These are phyloP conservation scores for Cliona cf. orientalis DNA, from an alignment of 37 sponge, comb jelly and placozoan species.

Conservation along the genomic window DNA sequence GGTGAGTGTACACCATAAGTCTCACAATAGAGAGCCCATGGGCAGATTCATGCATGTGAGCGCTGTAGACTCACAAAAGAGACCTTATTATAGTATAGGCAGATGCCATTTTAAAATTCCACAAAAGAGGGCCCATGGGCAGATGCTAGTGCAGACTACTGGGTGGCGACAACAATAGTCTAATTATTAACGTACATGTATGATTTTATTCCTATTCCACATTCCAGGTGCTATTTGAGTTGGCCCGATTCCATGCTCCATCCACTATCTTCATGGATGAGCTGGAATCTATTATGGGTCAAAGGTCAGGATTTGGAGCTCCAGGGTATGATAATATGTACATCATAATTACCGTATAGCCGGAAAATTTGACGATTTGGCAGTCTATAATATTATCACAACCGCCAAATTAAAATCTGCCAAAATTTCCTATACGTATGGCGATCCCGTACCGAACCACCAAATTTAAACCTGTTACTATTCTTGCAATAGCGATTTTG, in stretches of 20 bases:
- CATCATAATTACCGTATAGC: too few species aligned
- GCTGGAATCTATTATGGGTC: slow-evolving; percentile 96
- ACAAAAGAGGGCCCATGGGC: background rate
- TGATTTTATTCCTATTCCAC: background rate
- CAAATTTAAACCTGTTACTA: too few species aligned
- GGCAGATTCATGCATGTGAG: background rate
- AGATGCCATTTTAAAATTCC: too few species aligned
- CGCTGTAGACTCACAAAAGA: too few species aligned
- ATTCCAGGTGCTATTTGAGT: slow-evolving; percentile 90
- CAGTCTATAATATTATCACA: too few species aligned
- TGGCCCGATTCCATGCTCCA: slow-evolving; percentile 98
- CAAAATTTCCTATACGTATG: too few species aligned
- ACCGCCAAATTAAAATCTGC: too few species aligned
- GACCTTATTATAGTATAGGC: too few species aligned
- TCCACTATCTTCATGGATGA: slow-evolving; percentile 99
- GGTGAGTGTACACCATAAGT: slow-evolving; percentile 21
- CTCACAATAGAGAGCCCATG: background rate
- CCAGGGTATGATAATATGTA: slow-evolving; percentile 39
- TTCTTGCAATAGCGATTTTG: too few species aligned
- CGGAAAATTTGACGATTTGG: too few species aligned
- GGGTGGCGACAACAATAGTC: background rate
- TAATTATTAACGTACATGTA: background rate
- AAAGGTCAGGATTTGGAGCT: slow-evolving; percentile 83
- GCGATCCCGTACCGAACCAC: too few species aligned
- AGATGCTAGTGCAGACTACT: background rate